phyloP scores from a whole-genome alignment of 2,797 vertebrate species.

The Cryptoprocta ferox region DNA sequence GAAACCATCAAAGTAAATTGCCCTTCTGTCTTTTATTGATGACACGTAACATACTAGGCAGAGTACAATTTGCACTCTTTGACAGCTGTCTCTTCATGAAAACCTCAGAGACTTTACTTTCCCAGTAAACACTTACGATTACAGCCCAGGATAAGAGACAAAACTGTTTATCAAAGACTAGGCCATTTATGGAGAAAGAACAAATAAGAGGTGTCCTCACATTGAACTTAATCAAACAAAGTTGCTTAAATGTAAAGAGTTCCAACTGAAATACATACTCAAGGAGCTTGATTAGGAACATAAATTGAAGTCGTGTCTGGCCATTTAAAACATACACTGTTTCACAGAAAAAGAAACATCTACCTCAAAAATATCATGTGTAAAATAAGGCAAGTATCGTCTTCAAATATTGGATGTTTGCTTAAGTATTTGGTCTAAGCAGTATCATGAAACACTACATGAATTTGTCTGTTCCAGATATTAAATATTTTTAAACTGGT shows the following conservation, averaged over 20 bases:
- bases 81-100: slow-evolving; percentile 17
- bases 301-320: neutral
- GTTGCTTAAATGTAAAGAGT: slow-evolving; percentile 6
- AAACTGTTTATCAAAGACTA: slow-evolving; percentile 10
- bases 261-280: slow-evolving; percentile 12
- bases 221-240: slow-evolving; percentile 43
- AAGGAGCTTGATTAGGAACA: neutral
- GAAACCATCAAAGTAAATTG: neutral
- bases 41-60: neutral
- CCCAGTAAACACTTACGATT: neutral
- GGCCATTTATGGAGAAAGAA: slow-evolving; percentile 11
- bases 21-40: neutral
- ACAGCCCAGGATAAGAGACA: neutral
- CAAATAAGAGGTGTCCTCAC: neutral
- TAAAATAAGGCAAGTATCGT: slow-evolving; percentile 21
- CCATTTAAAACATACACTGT: neutral
- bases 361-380: neutral
- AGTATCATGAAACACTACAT: neutral
- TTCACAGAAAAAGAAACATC: neutral
- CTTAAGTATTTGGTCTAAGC: neutral
- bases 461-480: neutral
- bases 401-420: neutral
- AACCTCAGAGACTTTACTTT: neutral
- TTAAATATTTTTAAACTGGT: slow-evolving; percentile 29
- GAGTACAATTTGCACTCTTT: neutral